phyloP scores from a whole-genome alignment of 2,797 vertebrate genomes.

The Monodelphis domestica region DNA sequence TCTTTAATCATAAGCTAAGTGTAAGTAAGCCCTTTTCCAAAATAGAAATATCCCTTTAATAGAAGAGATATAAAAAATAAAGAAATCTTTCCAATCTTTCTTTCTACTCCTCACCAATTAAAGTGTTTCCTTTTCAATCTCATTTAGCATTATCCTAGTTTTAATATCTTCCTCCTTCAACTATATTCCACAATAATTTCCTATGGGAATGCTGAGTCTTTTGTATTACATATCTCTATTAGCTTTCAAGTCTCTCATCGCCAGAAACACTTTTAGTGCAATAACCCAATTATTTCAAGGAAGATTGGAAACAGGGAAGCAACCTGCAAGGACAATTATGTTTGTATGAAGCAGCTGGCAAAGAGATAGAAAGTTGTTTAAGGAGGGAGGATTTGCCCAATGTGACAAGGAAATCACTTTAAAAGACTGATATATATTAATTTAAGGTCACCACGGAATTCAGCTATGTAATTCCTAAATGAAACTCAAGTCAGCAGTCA shows the following conservation, averaged over 20 bases:
- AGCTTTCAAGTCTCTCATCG: slow-evolving; percentile 62
- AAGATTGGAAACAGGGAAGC: slow-evolving; percentile 65
- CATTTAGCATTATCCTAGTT: slow-evolving; percentile 48
- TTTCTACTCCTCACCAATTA: slow-evolving; percentile 44
- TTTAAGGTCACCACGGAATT: too few species aligned
- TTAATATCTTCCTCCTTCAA: slow-evolving; percentile 60
- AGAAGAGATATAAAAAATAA: slow-evolving; percentile 58
- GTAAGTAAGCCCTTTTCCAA: slow-evolving; percentile 38
- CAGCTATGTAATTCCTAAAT: too few species aligned
- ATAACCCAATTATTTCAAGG: slow-evolving; percentile 74
- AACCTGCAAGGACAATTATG: slow-evolving; percentile 61
- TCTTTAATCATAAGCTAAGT: slow-evolving; percentile 51
- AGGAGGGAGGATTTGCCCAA: slow-evolving; percentile 8
- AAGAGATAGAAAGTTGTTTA: slow-evolving; percentile 5
- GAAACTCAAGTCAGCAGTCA: too few species aligned
- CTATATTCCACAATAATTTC: slow-evolving; percentile 58
- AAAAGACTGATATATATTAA: too few species aligned
- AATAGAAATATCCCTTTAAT: slow-evolving; percentile 34
- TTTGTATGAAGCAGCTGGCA: slow-evolving; percentile 57
- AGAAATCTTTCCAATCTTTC: slow-evolving; percentile 44
- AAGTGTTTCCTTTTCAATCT: slow-evolving; percentile 49
- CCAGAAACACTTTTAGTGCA: slow-evolving; percentile 64
- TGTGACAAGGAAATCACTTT: too few species aligned
- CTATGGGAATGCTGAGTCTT: slow-evolving; percentile 62
- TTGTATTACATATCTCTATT: slow-evolving; percentile 61